A percentile compares a stretch with the other conserved stretches of the same genome.
Evolutionary conservation across 2,888 invertebrate genomes (phyloP).

Genomic region (Himalopsyche tibetana): DNA sequence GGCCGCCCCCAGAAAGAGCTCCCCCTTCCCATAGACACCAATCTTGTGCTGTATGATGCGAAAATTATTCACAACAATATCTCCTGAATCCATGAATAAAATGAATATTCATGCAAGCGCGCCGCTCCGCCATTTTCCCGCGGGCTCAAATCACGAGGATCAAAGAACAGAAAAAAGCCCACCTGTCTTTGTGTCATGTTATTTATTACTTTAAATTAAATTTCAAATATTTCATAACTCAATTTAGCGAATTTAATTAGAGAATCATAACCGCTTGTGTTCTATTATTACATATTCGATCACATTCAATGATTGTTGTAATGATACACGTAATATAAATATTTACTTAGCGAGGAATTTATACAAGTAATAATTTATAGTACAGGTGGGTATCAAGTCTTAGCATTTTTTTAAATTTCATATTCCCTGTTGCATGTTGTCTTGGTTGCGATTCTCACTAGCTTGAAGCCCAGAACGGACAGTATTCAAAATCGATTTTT

Average conservation of each 20-base stretch:
- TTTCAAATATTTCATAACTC: not conserved
- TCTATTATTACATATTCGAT: too few relatives aligned
- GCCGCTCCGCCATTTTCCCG: conserved; percentile 40
- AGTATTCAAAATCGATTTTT: too few relatives aligned
- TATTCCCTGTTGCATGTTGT: too few relatives aligned
- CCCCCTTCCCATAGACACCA: conserved; percentile 3
- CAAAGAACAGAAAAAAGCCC: conserved; percentile 36
- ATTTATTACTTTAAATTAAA: conserved; percentile 2
- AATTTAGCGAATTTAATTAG: not conserved
- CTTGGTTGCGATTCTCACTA: too few relatives aligned
- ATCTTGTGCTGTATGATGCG: conserved; percentile 47
- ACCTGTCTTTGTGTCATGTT: conserved; percentile 41
- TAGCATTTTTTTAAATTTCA: too few relatives aligned
- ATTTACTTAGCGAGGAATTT: too few relatives aligned
- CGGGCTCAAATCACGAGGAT: conserved; percentile 44
- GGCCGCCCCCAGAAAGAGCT: not conserved
- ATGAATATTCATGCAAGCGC: conserved; percentile 63
- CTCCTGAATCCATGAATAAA: conserved; percentile 55
- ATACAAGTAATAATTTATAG: too few relatives aligned
- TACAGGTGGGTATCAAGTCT: too few relatives aligned
- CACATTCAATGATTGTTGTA: too few relatives aligned
- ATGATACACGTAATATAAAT: too few relatives aligned
- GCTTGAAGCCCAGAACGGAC: too few relatives aligned
- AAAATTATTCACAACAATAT: conserved; percentile 58
- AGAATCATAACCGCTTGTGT: too few relatives aligned